Percentiles rank a stretch among this genome's conserved stretches.
Evolutionary conservation across 2,797 vertebrate genomes (phyloP).

Genomic region (Echiichthys vipera): DNA sequence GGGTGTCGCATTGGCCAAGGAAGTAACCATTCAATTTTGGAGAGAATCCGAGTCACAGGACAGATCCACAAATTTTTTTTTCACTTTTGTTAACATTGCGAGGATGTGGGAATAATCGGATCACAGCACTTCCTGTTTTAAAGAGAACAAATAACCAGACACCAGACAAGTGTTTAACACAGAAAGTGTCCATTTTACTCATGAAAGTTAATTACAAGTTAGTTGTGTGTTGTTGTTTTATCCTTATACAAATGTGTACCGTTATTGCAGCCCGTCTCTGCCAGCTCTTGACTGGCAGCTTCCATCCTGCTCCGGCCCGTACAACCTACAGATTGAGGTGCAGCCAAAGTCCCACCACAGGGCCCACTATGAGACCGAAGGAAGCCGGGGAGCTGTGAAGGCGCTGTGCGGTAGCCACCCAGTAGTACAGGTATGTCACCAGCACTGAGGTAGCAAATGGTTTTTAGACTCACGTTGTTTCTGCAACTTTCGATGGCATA

Average conservation of each 20-base stretch:
- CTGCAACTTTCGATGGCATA: slow-evolving; percentile 8
- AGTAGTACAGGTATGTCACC: slow-evolving; percentile 90
- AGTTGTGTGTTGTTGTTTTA: slow-evolving; percentile 6
- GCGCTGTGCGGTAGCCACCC: slow-evolving; percentile 95
- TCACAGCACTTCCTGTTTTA: too few species aligned
- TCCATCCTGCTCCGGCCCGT: slow-evolving; percentile 95
- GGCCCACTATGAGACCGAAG: slow-evolving; percentile 98
- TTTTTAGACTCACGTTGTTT: not conserved
- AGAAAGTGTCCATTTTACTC: not conserved
- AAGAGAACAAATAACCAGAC: too few species aligned
- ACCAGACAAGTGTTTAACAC: not conserved
- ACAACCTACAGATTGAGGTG: slow-evolving; percentile 95
- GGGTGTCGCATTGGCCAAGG: too few species aligned
- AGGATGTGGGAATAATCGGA: too few species aligned
- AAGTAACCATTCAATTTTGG: too few species aligned
- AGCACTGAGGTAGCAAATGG: not conserved
- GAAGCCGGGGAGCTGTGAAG: slow-evolving; percentile 97
- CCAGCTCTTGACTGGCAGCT: slow-evolving; percentile 99
- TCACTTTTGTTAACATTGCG: too few species aligned
- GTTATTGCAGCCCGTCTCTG: slow-evolving; percentile 89
- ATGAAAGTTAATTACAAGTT: not conserved
- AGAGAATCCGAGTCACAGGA: too few species aligned
- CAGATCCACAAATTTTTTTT: too few species aligned
- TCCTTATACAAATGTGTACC: slow-evolving; percentile 33
- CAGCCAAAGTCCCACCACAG: slow-evolving; percentile 99